Evolutionary conservation across 2,888 invertebrate species (phyloP).

Genomic region (Drosophila affinis): DNA sequence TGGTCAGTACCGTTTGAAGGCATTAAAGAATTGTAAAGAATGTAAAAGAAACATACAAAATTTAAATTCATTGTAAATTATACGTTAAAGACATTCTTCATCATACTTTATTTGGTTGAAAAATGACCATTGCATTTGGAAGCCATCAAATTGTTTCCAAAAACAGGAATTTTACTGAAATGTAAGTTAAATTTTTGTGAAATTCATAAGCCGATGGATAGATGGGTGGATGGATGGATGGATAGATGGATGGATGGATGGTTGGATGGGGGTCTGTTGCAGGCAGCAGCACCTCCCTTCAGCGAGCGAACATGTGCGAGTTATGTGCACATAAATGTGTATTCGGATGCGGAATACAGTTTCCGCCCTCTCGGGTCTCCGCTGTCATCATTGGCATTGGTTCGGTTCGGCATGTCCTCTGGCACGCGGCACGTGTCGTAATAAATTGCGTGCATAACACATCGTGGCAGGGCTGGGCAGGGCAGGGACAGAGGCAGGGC

Average conservation of each 20-base stretch:
- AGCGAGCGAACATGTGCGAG: neutral
- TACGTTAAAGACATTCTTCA: no score
- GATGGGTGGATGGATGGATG: conserved; percentile 2
- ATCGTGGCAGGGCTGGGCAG: neutral
- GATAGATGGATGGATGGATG: conserved; percentile 3
- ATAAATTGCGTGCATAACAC: conserved; percentile 38
- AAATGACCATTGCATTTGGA: neutral
- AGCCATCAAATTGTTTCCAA: neutral
- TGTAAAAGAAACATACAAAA: no score
- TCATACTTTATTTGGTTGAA: neutral
- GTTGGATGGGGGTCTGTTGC: neutral
- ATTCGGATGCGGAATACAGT: conserved; percentile 20
- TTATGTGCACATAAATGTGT: neutral
- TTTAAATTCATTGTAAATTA: neutral
- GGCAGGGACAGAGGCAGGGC: conserved; percentile 4
- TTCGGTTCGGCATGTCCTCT: conserved; percentile 52
- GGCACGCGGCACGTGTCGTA: conserved; percentile 38
- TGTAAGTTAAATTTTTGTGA: neutral
- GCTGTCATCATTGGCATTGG: conserved; percentile 42
- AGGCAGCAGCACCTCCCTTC: conserved; percentile 13
- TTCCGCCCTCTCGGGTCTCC: conserved; percentile 37
- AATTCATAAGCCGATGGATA: conserved; percentile 17
- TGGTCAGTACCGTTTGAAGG: neutral
- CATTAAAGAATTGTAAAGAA: neutral
- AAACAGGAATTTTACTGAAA: conserved; percentile 1